phyloP scores from a whole-genome alignment of 2,888 invertebrate species.

The Neelides folsomi region DNA sequence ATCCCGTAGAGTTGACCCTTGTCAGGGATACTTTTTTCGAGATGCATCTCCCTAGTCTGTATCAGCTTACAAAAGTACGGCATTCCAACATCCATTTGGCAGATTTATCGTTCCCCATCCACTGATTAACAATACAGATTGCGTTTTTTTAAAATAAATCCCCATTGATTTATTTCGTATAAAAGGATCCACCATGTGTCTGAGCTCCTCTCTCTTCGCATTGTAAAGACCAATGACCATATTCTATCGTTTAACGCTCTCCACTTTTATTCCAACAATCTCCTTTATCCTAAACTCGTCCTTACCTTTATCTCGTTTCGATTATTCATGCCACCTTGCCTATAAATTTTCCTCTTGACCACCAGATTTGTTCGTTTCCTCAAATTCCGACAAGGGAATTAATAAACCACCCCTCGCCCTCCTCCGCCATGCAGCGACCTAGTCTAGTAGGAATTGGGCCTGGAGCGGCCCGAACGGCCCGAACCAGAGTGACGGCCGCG shows the following conservation, averaged over 20 bases:
- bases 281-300: constrained; percentile 11
- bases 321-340: constrained; percentile 34
- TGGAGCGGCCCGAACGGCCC: neutral
- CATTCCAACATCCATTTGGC: constrained; percentile 35
- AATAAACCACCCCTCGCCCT: neutral
- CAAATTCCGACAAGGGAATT: constrained; percentile 16
- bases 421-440: neutral
- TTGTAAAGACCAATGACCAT: constrained; percentile 28
- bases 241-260: constrained; percentile 14
- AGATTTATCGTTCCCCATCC: constrained; percentile 32
- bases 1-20: constrained; percentile 35
- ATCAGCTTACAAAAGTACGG: constrained; percentile 35
- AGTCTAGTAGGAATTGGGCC: neutral
- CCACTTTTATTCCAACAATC: constrained; percentile 7
- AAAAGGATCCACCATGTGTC: constrained; percentile 25
- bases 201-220: constrained; percentile 5
- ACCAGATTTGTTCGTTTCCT: constrained; percentile 25
- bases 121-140: constrained; percentile 35
- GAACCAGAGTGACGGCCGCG: neutral
- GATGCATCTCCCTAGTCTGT: constrained; percentile 28
- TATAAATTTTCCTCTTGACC: constrained; percentile 32
- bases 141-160: constrained; percentile 35
- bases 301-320: constrained; percentile 33
- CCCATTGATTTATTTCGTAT: constrained; percentile 35
- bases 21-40: constrained; percentile 32